phyloP scores from a whole-genome alignment of 1,140 invertebrate genomes.

The Drosophila auraria region DNA sequence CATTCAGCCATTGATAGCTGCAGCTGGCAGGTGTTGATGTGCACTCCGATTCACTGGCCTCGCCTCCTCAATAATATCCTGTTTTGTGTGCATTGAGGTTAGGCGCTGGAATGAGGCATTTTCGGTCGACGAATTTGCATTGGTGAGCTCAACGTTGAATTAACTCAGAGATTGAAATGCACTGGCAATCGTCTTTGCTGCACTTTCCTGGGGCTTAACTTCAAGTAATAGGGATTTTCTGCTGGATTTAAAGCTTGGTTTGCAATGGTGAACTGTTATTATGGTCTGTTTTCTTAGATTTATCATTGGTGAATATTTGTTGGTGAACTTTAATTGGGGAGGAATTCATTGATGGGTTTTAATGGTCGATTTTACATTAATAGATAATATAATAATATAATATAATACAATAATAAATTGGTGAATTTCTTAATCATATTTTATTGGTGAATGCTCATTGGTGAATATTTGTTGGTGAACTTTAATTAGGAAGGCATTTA shows the following conservation, averaged over 20 bases:
- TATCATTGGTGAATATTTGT: not conserved
- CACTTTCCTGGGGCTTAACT: not conserved
- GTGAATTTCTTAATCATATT: not conserved
- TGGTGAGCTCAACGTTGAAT: not conserved
- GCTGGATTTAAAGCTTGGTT: not conserved
- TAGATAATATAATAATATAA: too few species aligned
- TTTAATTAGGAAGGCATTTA: too few species aligned
- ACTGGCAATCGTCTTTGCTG: not conserved
- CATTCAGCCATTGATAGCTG: conserved; percentile 16
- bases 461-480: too few species aligned
- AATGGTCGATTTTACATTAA: not conserved
- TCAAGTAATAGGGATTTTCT: not conserved
- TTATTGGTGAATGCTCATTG: not conserved
- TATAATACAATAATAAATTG: too few species aligned
- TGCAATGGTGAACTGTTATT: not conserved
- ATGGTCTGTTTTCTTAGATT: not conserved
- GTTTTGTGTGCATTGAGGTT: not conserved
- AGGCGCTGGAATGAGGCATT: not conserved
- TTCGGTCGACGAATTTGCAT: not conserved
- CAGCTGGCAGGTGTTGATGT: conserved; percentile 34
- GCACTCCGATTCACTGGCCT: not conserved
- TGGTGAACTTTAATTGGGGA: not conserved
- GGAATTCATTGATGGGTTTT: not conserved
- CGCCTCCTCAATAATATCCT: conserved; percentile 20
- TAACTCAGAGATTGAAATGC: not conserved